These are phyloP conservation scores for Selenia dentaria DNA, from an alignment of 2,888 invertebrate genomes.

Conservation along the genomic window DNA sequence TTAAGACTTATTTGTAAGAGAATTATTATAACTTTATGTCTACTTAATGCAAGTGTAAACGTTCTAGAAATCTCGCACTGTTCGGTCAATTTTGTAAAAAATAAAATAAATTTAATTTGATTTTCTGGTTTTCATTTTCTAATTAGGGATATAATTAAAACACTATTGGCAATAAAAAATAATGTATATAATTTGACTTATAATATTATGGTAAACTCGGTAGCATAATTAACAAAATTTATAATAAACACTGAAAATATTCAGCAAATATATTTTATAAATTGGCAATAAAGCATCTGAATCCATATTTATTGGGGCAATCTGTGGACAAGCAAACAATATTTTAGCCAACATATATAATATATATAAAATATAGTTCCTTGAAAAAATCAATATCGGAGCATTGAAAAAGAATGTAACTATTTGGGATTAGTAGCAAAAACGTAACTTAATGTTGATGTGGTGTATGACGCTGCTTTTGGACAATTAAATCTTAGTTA, in stretches of 20 bases:
- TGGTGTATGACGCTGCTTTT: too few relatives aligned
- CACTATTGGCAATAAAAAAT: constrained; percentile 79
- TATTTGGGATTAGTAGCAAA: too few relatives aligned
- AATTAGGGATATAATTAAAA: constrained; percentile 20
- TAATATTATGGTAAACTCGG: constrained; percentile 79
- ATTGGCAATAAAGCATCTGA: constrained; percentile 81
- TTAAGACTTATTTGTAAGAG: constrained; percentile 82
- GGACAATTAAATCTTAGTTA: too few relatives aligned
- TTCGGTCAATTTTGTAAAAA: constrained; percentile 85
- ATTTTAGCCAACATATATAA: too few relatives aligned
- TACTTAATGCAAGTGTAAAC: constrained; percentile 85
- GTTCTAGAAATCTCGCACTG: constrained; percentile 85
- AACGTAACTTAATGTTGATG: too few relatives aligned
- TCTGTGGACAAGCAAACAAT: constrained; percentile 56
- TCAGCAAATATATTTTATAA: constrained; percentile 80
- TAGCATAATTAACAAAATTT: constrained; percentile 82
- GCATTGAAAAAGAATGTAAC: too few relatives aligned
- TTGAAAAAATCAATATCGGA: too few relatives aligned
- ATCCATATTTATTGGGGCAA: constrained; percentile 58
- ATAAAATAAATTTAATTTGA: constrained; percentile 81
- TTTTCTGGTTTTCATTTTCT: constrained; percentile 57
- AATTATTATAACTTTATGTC: constrained; percentile 82
- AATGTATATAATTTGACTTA: constrained; percentile 83
- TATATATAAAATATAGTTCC: too few relatives aligned
- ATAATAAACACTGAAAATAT: constrained; percentile 82